Conservation (phyloP, 2,888 invertebrate genomes). For the Leistus spinibarbis region DNA sequence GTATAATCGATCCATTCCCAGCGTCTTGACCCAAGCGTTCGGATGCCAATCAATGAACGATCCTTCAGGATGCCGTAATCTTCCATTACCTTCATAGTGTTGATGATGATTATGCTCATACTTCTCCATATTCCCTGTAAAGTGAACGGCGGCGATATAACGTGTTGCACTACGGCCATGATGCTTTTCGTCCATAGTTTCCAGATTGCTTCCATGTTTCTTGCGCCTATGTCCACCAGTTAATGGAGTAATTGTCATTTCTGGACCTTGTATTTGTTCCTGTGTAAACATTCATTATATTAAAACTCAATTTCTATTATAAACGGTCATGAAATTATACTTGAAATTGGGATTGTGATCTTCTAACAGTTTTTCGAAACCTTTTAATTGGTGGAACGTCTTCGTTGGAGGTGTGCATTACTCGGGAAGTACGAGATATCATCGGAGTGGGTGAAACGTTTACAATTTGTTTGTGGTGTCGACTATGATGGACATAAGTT, state of each 20-base stretch:
- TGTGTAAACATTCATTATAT: not conserved
- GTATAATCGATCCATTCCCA: conserved; percentile 68
- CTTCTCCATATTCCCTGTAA: conserved; percentile 67
- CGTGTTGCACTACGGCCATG: conserved; percentile 42
- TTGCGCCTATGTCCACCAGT: conserved; percentile 27
- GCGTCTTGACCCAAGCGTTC: conserved; percentile 65
- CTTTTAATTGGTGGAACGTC: conserved; percentile 47
- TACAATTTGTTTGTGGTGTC: not conserved
- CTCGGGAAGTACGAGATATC: conserved; percentile 48
- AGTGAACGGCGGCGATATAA: conserved; percentile 63
- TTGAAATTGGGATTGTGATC: conserved; percentile 22
- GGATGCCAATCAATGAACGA: conserved; percentile 72
- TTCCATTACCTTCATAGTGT: conserved; percentile 70
- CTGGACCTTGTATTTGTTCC: conserved; percentile 38
- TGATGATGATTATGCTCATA: conserved; percentile 62
- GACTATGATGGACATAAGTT: not conserved
- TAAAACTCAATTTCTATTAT: not conserved
- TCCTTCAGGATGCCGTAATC: conserved; percentile 67
- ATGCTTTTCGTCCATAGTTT: conserved; percentile 42
- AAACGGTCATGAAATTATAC: not conserved
- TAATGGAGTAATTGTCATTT: conserved; percentile 28
- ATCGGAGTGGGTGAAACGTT: conserved; percentile 41
- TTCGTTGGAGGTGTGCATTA: conserved; percentile 48
- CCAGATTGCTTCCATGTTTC: conserved; percentile 43
- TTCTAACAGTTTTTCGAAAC: conserved; percentile 44